Conservation (phyloP, 2,888 invertebrate species). For the Noctua janthe region DNA sequence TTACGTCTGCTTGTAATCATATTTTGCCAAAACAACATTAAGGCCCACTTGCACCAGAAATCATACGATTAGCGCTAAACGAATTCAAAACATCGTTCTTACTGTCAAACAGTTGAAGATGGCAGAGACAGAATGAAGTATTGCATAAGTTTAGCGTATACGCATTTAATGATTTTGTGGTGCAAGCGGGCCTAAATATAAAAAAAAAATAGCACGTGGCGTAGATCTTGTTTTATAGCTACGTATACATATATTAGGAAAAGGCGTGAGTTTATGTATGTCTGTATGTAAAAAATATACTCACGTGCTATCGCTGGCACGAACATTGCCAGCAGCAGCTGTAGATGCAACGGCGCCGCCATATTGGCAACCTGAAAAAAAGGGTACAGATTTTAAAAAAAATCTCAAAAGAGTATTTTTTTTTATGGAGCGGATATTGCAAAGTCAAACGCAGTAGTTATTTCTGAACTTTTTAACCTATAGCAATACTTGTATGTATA, state of each 20-base stretch:
- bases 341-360: conserved; percentile 71
- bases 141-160: not conserved
- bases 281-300: conserved; percentile 46
- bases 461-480: not conserved
- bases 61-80: not conserved
- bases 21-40: not conserved
- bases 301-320: conserved; percentile 77
- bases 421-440: not conserved
- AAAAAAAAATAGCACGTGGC: not conserved
- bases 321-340: conserved; percentile 72
- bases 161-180: not conserved
- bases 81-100: not conserved
- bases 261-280: not conserved
- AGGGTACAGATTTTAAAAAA: conserved; percentile 47
- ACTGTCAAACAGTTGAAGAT: not conserved
- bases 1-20: not conserved
- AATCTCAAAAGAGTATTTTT: not conserved
- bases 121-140: not conserved
- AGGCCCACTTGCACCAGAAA: not conserved
- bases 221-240: not conserved
- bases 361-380: conserved; percentile 75
- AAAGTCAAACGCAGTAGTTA: not conserved
- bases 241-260: not conserved
- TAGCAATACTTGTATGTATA: not conserved
- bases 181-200: not conserved